Evolutionary conservation across 2,113 vertebrate species (phyloP).

Genomic region (Aegithalos caudatus): DNA sequence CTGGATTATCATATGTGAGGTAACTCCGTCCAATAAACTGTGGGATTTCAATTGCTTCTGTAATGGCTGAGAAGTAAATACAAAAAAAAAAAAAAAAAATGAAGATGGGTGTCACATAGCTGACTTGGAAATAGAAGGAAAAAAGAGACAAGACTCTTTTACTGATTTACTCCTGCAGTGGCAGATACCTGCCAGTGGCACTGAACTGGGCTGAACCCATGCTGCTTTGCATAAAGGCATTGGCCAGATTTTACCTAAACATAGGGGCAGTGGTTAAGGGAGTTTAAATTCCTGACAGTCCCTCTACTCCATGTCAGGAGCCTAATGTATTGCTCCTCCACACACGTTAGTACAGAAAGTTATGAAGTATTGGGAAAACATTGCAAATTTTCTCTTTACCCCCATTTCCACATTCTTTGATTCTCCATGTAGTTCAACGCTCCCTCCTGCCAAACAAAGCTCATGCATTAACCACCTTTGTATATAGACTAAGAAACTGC

Average conservation of each 20-base stretch:
- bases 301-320: background rate
- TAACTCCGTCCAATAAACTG: slow-evolving; percentile 97
- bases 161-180: background rate
- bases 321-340: background rate
- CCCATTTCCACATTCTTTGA: background rate
- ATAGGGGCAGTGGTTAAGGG: background rate
- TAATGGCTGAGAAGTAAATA: slow-evolving; percentile 77
- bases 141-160: background rate
- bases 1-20: slow-evolving; percentile 86
- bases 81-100: background rate
- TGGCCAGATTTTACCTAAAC: background rate
- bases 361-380: background rate
- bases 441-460: background rate
- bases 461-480: background rate
- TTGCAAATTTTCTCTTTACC: background rate
- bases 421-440: background rate
- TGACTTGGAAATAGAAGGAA: background rate
- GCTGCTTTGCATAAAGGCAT: background rate
- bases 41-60: slow-evolving; percentile 93
- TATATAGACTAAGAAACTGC: background rate
- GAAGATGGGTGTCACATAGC: background rate
- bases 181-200: background rate
- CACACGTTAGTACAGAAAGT: background rate
- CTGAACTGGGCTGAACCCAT: background rate
- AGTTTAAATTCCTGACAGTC: background rate